phyloP scores from a whole-genome alignment of 2,888 invertebrate species.

The Reticulitermes lucifugus region DNA sequence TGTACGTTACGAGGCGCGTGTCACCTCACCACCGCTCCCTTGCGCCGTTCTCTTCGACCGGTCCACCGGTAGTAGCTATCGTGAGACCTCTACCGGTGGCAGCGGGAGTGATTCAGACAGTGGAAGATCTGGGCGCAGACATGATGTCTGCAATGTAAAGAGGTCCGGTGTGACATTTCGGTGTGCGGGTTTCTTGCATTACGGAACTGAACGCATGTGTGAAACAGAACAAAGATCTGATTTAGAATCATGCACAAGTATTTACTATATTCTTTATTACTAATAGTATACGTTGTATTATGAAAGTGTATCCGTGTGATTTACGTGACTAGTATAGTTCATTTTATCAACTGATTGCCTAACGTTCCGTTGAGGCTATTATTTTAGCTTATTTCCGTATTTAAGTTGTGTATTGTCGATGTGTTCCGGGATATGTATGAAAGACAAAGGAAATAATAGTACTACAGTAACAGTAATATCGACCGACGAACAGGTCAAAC shows the following conservation, averaged over 20 bases:
- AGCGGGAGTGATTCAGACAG: conserved; percentile 26
- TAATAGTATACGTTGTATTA: neutral
- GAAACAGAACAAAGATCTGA: neutral
- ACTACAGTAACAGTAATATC: neutral
- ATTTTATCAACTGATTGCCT: neutral
- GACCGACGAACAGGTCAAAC: neutral
- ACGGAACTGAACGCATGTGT: neutral
- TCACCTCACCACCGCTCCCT: neutral
- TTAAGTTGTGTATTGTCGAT: neutral
- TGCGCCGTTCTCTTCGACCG: neutral
- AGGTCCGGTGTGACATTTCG: conserved; percentile 26
- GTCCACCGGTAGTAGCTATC: neutral
- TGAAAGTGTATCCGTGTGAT: neutral
- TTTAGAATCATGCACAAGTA: neutral
- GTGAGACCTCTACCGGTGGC: conserved; percentile 21
- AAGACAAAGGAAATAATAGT: neutral
- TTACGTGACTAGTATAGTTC: neutral
- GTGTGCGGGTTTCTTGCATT: conserved; percentile 16
- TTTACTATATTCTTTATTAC: neutral
- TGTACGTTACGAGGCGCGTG: conserved; percentile 15
- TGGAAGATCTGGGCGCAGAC: conserved; percentile 13
- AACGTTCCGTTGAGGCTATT: neutral
- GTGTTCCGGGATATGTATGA: neutral
- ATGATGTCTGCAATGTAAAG: conserved; percentile 19
- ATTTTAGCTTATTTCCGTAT: neutral